Percentiles rank a stretch among this genome's conserved stretches.
Evolutionary conservation across 2,113 vertebrate genomes (phyloP).

Genomic region (Gavia stellata): DNA sequence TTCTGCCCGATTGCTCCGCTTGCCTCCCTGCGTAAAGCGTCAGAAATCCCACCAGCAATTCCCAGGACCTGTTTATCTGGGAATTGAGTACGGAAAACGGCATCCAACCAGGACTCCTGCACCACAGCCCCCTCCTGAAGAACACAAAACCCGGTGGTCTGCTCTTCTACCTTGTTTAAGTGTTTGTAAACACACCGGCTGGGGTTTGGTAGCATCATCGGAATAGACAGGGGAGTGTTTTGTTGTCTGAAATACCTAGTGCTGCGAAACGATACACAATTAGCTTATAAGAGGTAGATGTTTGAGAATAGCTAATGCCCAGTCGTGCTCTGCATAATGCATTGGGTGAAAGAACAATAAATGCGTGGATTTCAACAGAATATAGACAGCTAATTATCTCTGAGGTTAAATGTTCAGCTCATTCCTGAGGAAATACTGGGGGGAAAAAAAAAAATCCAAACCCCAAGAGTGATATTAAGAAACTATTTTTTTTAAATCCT

Average conservation of each 20-base stretch:
- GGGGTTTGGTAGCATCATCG: not conserved
- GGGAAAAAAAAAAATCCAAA: not conserved
- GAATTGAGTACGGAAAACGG: not conserved
- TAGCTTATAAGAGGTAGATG: not conserved
- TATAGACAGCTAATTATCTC: conserved; percentile 22
- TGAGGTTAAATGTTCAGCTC: not conserved
- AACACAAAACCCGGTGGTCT: accelerated
- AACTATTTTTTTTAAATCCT: not conserved
- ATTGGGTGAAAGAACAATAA: not conserved
- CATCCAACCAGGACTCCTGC: accelerated
- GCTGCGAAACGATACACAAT: not conserved
- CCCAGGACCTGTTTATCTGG: not conserved
- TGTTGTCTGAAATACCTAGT: not conserved
- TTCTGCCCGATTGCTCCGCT: not conserved
- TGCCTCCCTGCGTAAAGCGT: accelerated
- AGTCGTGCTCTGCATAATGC: not conserved
- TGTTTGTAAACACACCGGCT: accelerated
- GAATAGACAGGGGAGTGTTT: not conserved
- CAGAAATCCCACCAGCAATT: no score
- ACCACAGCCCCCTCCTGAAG: not conserved
- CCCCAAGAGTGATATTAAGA: not conserved
- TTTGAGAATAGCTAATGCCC: not conserved
- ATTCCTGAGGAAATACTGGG: not conserved
- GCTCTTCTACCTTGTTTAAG: not conserved
- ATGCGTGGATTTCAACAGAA: conserved; percentile 2